Base-by-base conservation (phyloP, 2,797 vertebrate species). In the Tragopan temminckii region DNA sequence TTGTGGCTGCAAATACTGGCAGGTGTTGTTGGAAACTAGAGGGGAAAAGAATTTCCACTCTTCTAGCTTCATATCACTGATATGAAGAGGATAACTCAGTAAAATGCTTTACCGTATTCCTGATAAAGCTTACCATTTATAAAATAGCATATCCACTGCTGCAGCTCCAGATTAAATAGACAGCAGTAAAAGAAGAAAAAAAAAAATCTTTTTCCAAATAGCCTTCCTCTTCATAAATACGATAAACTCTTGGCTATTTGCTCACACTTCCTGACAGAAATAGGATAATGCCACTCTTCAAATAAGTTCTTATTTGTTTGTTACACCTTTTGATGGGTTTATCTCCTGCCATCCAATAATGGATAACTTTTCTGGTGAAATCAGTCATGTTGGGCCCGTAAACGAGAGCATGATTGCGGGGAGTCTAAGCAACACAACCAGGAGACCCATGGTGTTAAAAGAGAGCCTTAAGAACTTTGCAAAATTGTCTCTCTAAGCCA, bases 321-420 rank as follows among this genome's bases (percentile, higher is more conserved):
- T 88, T 96, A 92, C 86, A 88, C 84, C 57, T 96, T 96, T 94
- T 97, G 96, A 97, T 92, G 93, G 86, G 84, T 93, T 97, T 98
- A 96, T 94, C 88, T 36, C 76, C 93, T 96, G 91, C 71, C 94
- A 96, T 75, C 68, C 88, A 94, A 91, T 96, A 96, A 95, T 35
- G 79, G 80, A 94, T 75, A 88, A 95, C 75, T 91, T 95, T 93
- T 93, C 94, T 81, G 88, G 93, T 83, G 48, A 95, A 97, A 96
- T 72, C 48, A 69, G 79, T 91, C 74, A 89, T 70, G 63, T 90
- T 90, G 93, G 74, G 62, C 71, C 91, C 90, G 57, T 77, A 96
- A 93, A 95, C 50, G 81, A 96, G 69, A 85, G 24, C 19, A 46
- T 57, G 70, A 61, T 83, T 40, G 67, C 83, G 48, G 70, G 69